phyloP scores from a whole-genome alignment of 2,888 invertebrate species.

The Calameuta idolon region DNA sequence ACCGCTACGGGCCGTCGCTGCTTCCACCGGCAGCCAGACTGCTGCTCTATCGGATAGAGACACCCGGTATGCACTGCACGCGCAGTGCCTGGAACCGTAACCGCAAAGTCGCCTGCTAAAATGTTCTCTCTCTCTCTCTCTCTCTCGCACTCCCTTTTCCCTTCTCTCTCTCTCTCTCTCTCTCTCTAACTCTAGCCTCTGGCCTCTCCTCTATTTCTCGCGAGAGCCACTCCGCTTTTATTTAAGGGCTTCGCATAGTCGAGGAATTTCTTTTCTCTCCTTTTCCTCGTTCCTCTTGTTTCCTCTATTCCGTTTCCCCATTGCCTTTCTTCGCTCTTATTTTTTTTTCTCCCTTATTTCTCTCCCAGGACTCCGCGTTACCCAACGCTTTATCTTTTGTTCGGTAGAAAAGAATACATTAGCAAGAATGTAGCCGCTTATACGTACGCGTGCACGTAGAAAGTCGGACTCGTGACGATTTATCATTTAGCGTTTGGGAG shows the following conservation, averaged over 20 bases:
- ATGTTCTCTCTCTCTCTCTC: background rate
- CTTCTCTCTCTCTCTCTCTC: constrained; percentile 9
- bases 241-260: background rate
- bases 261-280: background rate
- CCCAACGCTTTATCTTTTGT: constrained; percentile 47
- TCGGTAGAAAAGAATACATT: constrained; percentile 28
- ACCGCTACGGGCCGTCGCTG: background rate
- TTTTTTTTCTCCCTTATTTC: background rate
- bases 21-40: background rate
- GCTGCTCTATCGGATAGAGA: background rate
- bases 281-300: background rate
- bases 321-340: background rate
- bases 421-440: background rate
- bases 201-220: background rate
- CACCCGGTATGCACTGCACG: background rate
- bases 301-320: constrained; percentile 24
- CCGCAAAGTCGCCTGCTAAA: background rate
- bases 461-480: constrained; percentile 4
- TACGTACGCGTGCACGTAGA: constrained; percentile 11
- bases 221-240: constrained; percentile 25
- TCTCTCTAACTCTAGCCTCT: background rate
- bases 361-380: background rate
- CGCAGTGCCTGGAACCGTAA: background rate
- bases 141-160: constrained; percentile 4
- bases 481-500: background rate